phyloP scores from a whole-genome alignment of 2,888 invertebrate species.

The Danaus chrysippus region DNA sequence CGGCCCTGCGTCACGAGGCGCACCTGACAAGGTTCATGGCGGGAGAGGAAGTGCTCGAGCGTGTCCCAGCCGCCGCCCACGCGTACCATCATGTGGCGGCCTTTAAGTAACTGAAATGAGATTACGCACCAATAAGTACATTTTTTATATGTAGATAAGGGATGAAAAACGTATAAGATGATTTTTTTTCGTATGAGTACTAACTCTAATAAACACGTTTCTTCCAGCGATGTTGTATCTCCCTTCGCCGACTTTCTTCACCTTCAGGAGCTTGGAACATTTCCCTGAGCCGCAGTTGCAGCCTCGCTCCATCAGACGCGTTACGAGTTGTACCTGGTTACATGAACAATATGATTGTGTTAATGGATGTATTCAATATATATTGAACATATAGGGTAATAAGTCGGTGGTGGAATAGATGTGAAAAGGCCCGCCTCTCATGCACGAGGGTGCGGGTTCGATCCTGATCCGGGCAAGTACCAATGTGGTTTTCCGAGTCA shows the following conservation, averaged over 20 bases:
- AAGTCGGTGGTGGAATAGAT: too few relatives aligned
- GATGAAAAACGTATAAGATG: neutral
- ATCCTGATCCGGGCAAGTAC: too few relatives aligned
- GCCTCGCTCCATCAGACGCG: constrained; percentile 85
- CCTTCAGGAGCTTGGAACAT: constrained; percentile 85
- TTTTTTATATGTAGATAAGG: neutral
- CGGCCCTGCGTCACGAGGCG: constrained; percentile 73
- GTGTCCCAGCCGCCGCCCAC: constrained; percentile 97
- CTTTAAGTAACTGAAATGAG: constrained; percentile 86
- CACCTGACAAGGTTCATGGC: constrained; percentile 93
- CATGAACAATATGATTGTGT: neutral
- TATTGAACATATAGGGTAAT: too few relatives aligned
- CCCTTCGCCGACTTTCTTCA: constrained; percentile 91
- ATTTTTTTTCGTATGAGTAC: constrained; percentile 36
- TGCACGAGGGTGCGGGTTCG: too few relatives aligned
- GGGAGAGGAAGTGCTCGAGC: constrained; percentile 92
- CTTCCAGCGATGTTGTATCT: constrained; percentile 92
- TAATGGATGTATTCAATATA: neutral
- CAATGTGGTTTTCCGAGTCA: too few relatives aligned
- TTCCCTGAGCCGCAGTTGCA: constrained; percentile 85
- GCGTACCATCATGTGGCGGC: constrained; percentile 96
- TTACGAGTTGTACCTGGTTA: constrained; percentile 82
- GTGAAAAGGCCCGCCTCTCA: too few relatives aligned
- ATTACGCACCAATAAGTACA: neutral
- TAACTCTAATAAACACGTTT: constrained; percentile 92